Conservation (phyloP, 2,888 invertebrate species). For the Cryptocheilus praepositus region DNA sequence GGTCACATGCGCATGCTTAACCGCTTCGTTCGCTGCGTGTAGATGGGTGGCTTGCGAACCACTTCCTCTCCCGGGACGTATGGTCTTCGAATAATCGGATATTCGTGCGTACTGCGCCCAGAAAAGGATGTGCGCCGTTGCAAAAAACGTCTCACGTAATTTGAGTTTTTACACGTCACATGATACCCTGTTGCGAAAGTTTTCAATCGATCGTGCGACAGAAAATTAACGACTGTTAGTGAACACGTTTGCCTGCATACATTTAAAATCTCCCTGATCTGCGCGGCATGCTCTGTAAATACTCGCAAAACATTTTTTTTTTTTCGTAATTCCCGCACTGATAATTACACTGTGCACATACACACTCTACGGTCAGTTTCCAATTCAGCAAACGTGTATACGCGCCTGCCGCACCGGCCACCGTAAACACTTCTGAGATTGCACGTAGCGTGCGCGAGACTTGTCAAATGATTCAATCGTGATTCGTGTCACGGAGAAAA, state of each 20-base stretch:
- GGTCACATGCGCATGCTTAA: neutral
- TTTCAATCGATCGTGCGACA: neutral
- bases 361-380: no score
- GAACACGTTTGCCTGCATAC: no score
- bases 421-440: no score
- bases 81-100: constrained; percentile 70
- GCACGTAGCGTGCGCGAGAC: neutral
- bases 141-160: constrained; percentile 11
- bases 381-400: no score
- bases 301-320: no score
- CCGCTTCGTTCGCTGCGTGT: constrained; percentile 32
- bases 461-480: constrained; percentile 3
- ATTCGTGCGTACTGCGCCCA: constrained; percentile 60
- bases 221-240: neutral
- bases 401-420: no score
- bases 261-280: no score
- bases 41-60: constrained; percentile 61
- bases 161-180: no score
- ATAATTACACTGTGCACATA: no score
- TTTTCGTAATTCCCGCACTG: no score
- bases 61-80: constrained; percentile 64
- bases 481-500: constrained; percentile 20
- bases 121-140: constrained; percentile 47
- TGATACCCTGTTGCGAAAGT: neutral
- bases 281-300: no score